These are phyloP conservation scores for Mechanitis messenoides DNA, from an alignment of 2,888 invertebrate genomes.

Conservation along the genomic window DNA sequence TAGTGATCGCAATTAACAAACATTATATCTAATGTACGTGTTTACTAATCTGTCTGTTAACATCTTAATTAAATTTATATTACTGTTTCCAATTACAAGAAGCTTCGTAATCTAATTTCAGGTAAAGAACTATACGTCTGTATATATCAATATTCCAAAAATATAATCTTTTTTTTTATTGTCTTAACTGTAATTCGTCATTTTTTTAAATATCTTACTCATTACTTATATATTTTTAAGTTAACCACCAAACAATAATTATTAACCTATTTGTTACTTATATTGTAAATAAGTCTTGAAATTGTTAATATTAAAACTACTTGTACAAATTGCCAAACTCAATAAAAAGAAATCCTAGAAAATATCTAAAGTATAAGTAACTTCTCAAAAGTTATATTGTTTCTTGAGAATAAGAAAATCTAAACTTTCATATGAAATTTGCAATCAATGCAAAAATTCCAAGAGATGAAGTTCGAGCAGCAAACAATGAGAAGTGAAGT, in stretches of 20 bases:
- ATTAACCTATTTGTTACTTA: too few species aligned
- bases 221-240: too few species aligned
- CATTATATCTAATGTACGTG: constrained; percentile 12
- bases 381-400: constrained; percentile 2
- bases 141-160: too few species aligned
- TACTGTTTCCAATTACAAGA: constrained; percentile 16
- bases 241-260: too few species aligned
- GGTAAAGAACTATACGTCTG: neutral
- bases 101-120: constrained; percentile 20
- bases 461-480: neutral
- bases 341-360: too few species aligned
- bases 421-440: neutral
- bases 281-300: too few species aligned
- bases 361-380: neutral
- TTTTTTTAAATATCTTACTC: too few species aligned
- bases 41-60: constrained; percentile 15
- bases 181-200: too few species aligned
- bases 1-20: constrained; percentile 26
- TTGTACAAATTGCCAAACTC: too few species aligned
- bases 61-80: constrained; percentile 23
- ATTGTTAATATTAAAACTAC: too few species aligned
- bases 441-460: constrained; percentile 3
- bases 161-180: too few species aligned
- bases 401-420: neutral
- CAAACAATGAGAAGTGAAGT: neutral